phyloP scores from a whole-genome alignment of 2,113 vertebrate genomes.

The Hirundichthys speculiger region DNA sequence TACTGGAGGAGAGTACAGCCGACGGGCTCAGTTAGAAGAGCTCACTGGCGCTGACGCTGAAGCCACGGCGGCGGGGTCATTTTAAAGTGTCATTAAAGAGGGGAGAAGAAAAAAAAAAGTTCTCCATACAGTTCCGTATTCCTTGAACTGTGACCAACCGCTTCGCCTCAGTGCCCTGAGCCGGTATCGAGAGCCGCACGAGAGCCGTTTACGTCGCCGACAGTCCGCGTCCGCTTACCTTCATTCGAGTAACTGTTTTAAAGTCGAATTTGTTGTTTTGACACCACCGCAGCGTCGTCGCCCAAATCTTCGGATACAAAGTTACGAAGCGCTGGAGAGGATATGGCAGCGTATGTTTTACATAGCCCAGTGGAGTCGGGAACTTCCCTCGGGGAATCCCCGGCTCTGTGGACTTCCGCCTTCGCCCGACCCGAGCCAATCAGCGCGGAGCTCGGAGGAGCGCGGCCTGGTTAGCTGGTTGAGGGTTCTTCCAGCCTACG shows the following conservation, averaged over 20 bases:
- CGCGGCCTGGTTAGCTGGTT: slow-evolving; percentile 54
- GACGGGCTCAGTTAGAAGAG: no score
- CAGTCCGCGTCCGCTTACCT: slow-evolving; percentile 79
- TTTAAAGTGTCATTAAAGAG: slow-evolving; percentile 20
- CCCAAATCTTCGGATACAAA: slow-evolving; percentile 51
- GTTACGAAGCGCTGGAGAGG: slow-evolving; percentile 67
- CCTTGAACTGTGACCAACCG: slow-evolving; percentile 14
- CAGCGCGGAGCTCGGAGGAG: slow-evolving; percentile 51
- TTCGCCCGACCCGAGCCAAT: slow-evolving; percentile 71
- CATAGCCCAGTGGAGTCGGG: slow-evolving; percentile 80
- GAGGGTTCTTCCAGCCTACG: slow-evolving; percentile 73
- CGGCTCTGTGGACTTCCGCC: slow-evolving; percentile 79
- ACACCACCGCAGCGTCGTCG: slow-evolving; percentile 60
- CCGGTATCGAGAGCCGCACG: background rate
- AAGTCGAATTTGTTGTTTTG: slow-evolving; percentile 54
- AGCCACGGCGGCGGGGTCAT: background rate
- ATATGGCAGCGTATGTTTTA: slow-evolving; percentile 80
- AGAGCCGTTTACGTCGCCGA: background rate
- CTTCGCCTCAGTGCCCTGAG: no score
- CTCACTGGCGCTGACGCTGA: no score
- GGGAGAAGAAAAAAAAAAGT: background rate
- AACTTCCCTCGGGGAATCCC: slow-evolving; percentile 89
- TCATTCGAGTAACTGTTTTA: slow-evolving; percentile 67
- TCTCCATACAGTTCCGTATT: slow-evolving; percentile 59
- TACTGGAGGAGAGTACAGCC: no score